phyloP scores from a whole-genome alignment of 2,113 vertebrate genomes.

The Oxyura jamaicensis region DNA sequence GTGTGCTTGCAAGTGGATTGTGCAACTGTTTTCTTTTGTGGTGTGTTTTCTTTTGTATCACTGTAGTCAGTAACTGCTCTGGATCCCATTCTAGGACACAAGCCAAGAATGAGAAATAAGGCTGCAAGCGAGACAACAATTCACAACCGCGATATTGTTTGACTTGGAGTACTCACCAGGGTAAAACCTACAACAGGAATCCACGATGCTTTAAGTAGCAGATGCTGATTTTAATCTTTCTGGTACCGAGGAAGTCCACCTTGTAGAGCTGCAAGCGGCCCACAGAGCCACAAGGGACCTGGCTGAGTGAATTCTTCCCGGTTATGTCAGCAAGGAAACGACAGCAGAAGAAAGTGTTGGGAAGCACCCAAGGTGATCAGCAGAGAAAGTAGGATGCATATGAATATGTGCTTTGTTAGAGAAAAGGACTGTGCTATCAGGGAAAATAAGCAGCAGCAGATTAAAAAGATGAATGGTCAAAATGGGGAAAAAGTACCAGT shows the following conservation, averaged over 20 bases:
- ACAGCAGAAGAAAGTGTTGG: constrained; percentile 1
- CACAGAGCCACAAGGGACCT: neutral
- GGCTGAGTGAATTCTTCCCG: constrained; percentile 24
- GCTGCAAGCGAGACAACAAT: constrained; percentile 46
- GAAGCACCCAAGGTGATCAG: constrained; percentile 10
- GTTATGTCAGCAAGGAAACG: neutral
- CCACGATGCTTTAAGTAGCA: constrained; percentile 47
- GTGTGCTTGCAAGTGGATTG: neutral
- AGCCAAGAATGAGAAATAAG: constrained; percentile 51
- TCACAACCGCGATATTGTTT: constrained; percentile 52
- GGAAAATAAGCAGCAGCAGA: neutral
- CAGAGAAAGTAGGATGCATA: neutral
- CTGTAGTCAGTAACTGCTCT: constrained; percentile 41
- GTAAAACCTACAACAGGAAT: constrained; percentile 22
- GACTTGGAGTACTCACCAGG: constrained; percentile 20
- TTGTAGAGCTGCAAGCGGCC: rapidly evolving
- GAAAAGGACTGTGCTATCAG: neutral
- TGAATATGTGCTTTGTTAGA: constrained; percentile 48
- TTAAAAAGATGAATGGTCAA: constrained; percentile 17
- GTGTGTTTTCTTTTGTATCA: neutral
- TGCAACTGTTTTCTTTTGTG: constrained; percentile 36
- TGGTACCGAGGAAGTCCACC: constrained; percentile 15
- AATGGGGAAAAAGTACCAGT: neutral
- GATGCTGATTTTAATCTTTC: constrained; percentile 36
- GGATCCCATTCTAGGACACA: constrained; percentile 31